A percentile compares a stretch with the other conserved stretches of the same genome.
These are phyloP conservation scores for Linnaemya tessellans DNA, from an alignment of 2,888 invertebrate species.

Conservation along the genomic window DNA sequence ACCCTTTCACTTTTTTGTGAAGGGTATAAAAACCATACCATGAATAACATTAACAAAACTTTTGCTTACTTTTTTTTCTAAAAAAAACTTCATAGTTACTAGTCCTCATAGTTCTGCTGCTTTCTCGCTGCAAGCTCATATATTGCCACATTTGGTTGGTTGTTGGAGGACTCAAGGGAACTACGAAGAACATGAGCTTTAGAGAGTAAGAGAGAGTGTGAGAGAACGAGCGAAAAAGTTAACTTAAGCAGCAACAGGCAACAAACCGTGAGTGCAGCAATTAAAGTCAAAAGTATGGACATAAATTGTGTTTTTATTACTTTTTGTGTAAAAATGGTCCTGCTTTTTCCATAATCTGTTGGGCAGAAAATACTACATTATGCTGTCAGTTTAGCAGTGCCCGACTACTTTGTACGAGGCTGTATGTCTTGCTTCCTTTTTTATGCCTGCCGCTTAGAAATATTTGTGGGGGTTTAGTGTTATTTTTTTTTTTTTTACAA, in stretches of 20 bases:
- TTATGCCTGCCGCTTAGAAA: slow-evolving; percentile 24
- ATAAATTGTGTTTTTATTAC: slow-evolving; percentile 70
- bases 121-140: slow-evolving; percentile 14
- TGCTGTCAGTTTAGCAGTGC: slow-evolving; percentile 27
- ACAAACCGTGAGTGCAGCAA: slow-evolving; percentile 70
- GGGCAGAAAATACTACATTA: background rate
- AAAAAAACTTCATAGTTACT: slow-evolving; percentile 37
- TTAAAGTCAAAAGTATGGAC: slow-evolving; percentile 71
- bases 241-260: slow-evolving; percentile 51
- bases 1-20: too few species aligned
- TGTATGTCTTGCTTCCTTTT: slow-evolving; percentile 30
- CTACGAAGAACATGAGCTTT: slow-evolving; percentile 38
- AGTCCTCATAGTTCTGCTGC: slow-evolving; percentile 19
- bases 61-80: slow-evolving; percentile 32
- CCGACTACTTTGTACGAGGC: slow-evolving; percentile 41
- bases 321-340: slow-evolving; percentile 47
- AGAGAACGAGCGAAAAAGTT: background rate
- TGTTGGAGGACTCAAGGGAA: slow-evolving; percentile 61
- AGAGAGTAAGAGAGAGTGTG: background rate
- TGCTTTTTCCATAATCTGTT: slow-evolving; percentile 5
- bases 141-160: slow-evolving; percentile 31
- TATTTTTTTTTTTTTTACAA: background rate
- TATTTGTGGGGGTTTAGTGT: slow-evolving; percentile 59
- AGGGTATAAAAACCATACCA: slow-evolving; percentile 45
- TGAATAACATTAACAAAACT: slow-evolving; percentile 68